phyloP scores from a whole-genome alignment of 2,113 vertebrate species.

The Oreochromis niloticus region DNA sequence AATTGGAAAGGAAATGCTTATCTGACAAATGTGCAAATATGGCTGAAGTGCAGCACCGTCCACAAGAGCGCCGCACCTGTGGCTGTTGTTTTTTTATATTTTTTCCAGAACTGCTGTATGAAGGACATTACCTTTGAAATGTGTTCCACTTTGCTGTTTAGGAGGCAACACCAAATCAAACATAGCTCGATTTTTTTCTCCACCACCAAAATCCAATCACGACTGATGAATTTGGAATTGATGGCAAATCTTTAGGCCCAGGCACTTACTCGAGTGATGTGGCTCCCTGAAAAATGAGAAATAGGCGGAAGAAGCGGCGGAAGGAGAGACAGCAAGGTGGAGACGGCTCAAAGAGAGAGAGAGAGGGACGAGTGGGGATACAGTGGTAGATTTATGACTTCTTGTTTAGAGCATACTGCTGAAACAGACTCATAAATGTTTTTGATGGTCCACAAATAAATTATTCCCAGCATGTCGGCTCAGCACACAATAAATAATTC shows the following conservation, averaged over 20 bases:
- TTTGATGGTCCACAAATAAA: slow-evolving; percentile 60
- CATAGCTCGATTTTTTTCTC: background rate
- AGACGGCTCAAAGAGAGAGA: background rate
- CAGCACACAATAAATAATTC: slow-evolving; percentile 69
- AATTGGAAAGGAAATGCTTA: slow-evolving; percentile 18
- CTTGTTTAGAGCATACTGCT: slow-evolving; percentile 53
- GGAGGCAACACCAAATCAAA: slow-evolving; percentile 15
- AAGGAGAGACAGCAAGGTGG: background rate
- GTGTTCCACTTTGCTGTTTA: background rate
- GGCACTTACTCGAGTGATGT: slow-evolving; percentile 11
- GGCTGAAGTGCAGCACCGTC: background rate
- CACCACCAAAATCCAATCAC: slow-evolving; percentile 6
- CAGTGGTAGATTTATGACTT: slow-evolving; percentile 53
- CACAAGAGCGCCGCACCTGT: background rate
- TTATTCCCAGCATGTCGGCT: slow-evolving; percentile 51
- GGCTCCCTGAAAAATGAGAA: slow-evolving; percentile 18
- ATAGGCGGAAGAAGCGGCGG: background rate
- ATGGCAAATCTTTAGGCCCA: slow-evolving; percentile 32
- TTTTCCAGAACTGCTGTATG: background rate
- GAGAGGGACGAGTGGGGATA: slow-evolving; percentile 3
- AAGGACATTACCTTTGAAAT: slow-evolving; percentile 31
- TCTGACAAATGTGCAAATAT: background rate
- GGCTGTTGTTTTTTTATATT: background rate
- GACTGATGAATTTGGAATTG: slow-evolving; percentile 34
- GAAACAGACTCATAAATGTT: slow-evolving; percentile 72